Evolutionary conservation across 2,113 vertebrate genomes (phyloP).

Genomic region (Alosa alosa): DNA sequence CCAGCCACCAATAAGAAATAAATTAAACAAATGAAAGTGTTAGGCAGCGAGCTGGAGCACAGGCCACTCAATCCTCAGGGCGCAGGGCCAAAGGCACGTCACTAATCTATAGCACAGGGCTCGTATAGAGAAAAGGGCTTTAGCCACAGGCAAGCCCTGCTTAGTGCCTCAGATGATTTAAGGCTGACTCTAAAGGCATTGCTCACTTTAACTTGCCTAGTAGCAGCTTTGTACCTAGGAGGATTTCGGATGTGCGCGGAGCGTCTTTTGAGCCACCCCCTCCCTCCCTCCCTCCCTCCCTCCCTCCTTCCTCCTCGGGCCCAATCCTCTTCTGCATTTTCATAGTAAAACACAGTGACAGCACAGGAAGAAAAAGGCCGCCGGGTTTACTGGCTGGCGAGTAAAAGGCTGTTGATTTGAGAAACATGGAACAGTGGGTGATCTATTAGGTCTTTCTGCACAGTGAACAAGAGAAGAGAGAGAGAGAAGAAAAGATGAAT

Average conservation of each 20-base stretch:
- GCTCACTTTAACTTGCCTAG: neutral
- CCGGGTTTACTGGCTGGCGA: constrained; percentile 19
- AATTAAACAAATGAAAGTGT: constrained; percentile 37
- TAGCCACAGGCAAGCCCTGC: neutral
- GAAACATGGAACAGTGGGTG: constrained; percentile 25
- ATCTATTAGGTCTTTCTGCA: constrained; percentile 34
- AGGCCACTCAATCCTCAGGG: constrained; percentile 1
- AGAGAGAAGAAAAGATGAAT: constrained; percentile 3
- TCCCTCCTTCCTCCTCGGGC: neutral
- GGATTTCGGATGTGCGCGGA: neutral
- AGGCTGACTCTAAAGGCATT: neutral
- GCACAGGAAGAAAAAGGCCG: neutral
- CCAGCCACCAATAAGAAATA: constrained; percentile 35
- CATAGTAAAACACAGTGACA: constrained; percentile 13
- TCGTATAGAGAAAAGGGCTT: neutral
- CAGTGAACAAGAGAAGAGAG: constrained; percentile 41
- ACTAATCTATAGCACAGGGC: neutral
- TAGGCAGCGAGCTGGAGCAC: neutral
- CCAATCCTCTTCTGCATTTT: neutral
- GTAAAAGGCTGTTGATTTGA: constrained; percentile 22
- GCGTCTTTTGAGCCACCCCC: neutral
- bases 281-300: neutral
- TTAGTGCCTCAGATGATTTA: neutral
- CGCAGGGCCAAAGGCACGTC: neutral
- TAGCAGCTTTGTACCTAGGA: neutral